A percentile compares a stretch with the other conserved stretches of the same genome.
phyloP scores from a whole-genome alignment of 2,113 vertebrate genomes.

The Clarias gariepinus region DNA sequence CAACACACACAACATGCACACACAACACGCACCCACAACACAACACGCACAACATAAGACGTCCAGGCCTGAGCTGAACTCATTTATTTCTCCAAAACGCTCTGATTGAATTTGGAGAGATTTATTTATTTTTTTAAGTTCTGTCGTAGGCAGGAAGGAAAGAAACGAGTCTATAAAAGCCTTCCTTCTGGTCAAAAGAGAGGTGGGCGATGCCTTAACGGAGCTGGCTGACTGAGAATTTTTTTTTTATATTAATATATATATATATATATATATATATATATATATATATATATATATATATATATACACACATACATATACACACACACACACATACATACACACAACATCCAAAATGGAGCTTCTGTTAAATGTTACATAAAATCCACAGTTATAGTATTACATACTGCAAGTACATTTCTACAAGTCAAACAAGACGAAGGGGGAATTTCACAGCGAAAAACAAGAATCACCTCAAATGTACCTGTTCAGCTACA shows the following conservation, averaged over 20 bases:
- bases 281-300: too few species aligned
- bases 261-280: too few species aligned
- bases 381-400: not conserved
- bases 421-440: not conserved
- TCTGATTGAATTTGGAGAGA: constrained; percentile 34
- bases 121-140: constrained; percentile 14
- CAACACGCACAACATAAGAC: constrained; percentile 34
- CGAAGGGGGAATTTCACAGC: not conserved
- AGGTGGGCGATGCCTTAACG: not conserved
- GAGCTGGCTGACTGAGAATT: not conserved
- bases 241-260: too few species aligned
- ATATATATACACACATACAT: too few species aligned
- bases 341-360: not conserved
- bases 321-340: too few species aligned
- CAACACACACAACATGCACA: constrained; percentile 38
- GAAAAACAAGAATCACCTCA: not conserved
- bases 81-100: constrained; percentile 18
- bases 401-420: not conserved
- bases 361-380: not conserved
- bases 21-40: too few species aligned
- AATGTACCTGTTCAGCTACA: not conserved
- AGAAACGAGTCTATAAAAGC: constrained; percentile 29
- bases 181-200: constrained; percentile 29
- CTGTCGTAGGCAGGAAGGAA: constrained; percentile 39
- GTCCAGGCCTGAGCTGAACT: constrained; percentile 8